Conservation (phyloP, 2,888 invertebrate species). For the Fragum whitleyi region DNA sequence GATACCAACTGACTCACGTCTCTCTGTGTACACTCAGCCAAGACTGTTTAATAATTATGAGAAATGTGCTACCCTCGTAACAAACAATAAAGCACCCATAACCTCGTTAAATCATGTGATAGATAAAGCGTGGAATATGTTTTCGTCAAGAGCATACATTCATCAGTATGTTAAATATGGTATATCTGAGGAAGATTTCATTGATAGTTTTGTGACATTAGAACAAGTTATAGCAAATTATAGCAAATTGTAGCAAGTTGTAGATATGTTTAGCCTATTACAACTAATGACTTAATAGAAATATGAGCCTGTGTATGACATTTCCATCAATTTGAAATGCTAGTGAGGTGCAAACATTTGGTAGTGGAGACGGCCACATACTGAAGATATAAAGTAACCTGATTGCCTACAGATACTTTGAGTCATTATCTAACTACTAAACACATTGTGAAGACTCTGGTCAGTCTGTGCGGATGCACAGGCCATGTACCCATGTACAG, state of each 20-base stretch:
- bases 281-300: too few species aligned
- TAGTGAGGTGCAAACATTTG: too few species aligned
- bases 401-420: too few species aligned
- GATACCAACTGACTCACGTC: slow-evolving; percentile 72
- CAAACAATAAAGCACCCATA: slow-evolving; percentile 83
- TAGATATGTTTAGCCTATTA: slow-evolving; percentile 27
- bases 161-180: slow-evolving; percentile 85
- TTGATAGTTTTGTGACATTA: slow-evolving; percentile 83
- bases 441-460: too few species aligned
- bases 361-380: too few species aligned
- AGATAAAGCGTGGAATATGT: slow-evolving; percentile 85
- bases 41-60: slow-evolving; percentile 82
- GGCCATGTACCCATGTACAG: too few species aligned
- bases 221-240: slow-evolving; percentile 85
- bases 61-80: slow-evolving; percentile 82
- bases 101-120: slow-evolving; percentile 79
- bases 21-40: slow-evolving; percentile 76
- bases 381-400: too few species aligned
- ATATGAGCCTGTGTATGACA: too few species aligned
- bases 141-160: slow-evolving; percentile 84
- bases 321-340: too few species aligned
- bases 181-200: slow-evolving; percentile 83
- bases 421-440: too few species aligned
- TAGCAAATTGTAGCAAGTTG: slow-evolving; percentile 70
- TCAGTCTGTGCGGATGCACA: too few species aligned